phyloP scores from a whole-genome alignment of 2,113 vertebrate species.

The Lutjanus erythropterus region DNA sequence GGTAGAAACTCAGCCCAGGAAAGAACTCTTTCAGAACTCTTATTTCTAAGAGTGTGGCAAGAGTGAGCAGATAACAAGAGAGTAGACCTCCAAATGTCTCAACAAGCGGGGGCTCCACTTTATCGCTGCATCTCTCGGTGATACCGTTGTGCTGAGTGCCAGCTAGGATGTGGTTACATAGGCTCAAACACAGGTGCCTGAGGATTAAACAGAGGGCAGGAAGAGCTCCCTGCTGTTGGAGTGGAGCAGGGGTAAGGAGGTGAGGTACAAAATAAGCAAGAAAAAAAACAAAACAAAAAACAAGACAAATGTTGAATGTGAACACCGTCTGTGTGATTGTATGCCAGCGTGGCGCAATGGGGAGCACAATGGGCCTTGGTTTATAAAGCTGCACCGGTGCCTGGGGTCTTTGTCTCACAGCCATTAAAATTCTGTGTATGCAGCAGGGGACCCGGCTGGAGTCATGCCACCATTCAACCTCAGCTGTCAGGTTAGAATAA shows the following conservation, averaged over 20 bases:
- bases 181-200: slow-evolving; percentile 57
- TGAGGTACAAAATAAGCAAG: slow-evolving; percentile 63
- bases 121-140: slow-evolving; percentile 43
- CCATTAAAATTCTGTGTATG: slow-evolving; percentile 83
- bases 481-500: slow-evolving; percentile 84
- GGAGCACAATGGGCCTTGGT: slow-evolving; percentile 78
- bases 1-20: no score
- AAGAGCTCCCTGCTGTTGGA: slow-evolving; percentile 56
- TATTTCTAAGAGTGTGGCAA: no score
- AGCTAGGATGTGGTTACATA: slow-evolving; percentile 45
- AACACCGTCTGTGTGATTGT: slow-evolving; percentile 77
- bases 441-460: slow-evolving; percentile 77
- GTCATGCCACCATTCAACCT: slow-evolving; percentile 80
- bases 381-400: slow-evolving; percentile 79
- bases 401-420: slow-evolving; percentile 81
- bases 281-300: slow-evolving; percentile 38
- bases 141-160: slow-evolving; percentile 48
- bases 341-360: slow-evolving; percentile 77
- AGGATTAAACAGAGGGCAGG: slow-evolving; percentile 72
- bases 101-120: slow-evolving; percentile 21
- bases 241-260: slow-evolving; percentile 54
- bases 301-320: slow-evolving; percentile 73
- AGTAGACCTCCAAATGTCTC: slow-evolving; percentile 41
- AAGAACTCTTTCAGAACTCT: no score
- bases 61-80: slow-evolving; percentile 25